These are phyloP conservation scores for Morone saxatilis DNA, from an alignment of 2,113 vertebrate species.

Conservation along the genomic window DNA sequence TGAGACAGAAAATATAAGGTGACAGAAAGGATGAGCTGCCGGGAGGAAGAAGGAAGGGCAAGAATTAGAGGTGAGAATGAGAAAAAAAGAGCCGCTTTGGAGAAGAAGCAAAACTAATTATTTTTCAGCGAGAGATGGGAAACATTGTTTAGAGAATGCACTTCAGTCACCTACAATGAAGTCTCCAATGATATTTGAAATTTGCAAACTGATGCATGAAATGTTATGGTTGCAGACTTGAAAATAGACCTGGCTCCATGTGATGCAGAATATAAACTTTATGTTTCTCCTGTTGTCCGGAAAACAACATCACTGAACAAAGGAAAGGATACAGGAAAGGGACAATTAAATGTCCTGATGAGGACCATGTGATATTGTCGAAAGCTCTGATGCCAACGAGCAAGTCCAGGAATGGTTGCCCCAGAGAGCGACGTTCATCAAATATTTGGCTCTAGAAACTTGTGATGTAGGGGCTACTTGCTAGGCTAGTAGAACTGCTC, in stretches of 20 bases:
- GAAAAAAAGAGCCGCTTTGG: neutral
- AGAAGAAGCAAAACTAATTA: neutral
- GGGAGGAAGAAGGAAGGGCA: slow-evolving; percentile 7
- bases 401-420: too few species aligned
- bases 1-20: neutral
- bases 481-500: too few species aligned
- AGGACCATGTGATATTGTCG: neutral
- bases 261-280: neutral
- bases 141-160: slow-evolving; percentile 10
- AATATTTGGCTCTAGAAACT: too few species aligned
- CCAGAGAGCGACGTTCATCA: too few species aligned
- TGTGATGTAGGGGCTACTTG: too few species aligned
- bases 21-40: slow-evolving; percentile 23
- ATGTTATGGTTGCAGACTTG: neutral
- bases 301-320: neutral
- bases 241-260: neutral
- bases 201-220: slow-evolving; percentile 1
- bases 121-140: neutral
- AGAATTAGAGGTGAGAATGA: slow-evolving; percentile 19
- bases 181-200: slow-evolving; percentile 22
- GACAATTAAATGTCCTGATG: neutral
- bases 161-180: slow-evolving; percentile 4
- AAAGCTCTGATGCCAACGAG: neutral
- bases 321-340: neutral
- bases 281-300: neutral